Percentiles rank a stretch among this genome's conserved stretches.
Evolutionary conservation across 2,797 vertebrate genomes (phyloP).

Genomic region (Pagetopsis macropterus): DNA sequence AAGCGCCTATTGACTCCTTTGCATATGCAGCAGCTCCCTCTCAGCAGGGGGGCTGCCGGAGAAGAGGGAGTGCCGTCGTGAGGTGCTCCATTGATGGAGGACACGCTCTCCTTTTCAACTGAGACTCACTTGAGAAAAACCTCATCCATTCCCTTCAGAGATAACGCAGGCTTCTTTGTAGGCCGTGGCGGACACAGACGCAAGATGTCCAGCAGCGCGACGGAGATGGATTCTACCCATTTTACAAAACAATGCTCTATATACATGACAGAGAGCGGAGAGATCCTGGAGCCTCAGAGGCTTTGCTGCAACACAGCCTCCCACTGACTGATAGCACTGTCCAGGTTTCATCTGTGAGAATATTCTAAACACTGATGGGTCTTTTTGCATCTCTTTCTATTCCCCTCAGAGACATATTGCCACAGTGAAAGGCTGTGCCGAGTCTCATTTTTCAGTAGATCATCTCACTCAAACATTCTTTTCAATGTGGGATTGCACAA

Average conservation of each 20-base stretch:
- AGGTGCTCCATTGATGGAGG: constrained; percentile 52
- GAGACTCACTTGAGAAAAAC: constrained; percentile 54
- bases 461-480: constrained; percentile 19
- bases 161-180: constrained; percentile 55
- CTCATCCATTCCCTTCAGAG: constrained; percentile 56
- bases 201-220: constrained; percentile 46
- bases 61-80: constrained; percentile 29
- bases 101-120: constrained; percentile 44
- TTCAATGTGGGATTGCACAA: constrained; percentile 22
- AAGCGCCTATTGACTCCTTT: constrained; percentile 54
- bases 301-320: constrained; percentile 38
- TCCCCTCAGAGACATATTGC: constrained; percentile 8
- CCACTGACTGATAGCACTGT: constrained; percentile 33
- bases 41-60: constrained; percentile 41
- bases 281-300: constrained; percentile 32
- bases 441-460: constrained; percentile 16
- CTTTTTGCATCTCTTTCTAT: constrained; percentile 35
- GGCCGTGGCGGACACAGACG: constrained; percentile 19
- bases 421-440: constrained; percentile 5
- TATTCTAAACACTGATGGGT: constrained; percentile 12
- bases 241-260: constrained; percentile 51
- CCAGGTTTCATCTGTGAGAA: constrained; percentile 45
- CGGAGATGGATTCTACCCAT: constrained; percentile 50
- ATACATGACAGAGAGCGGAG: constrained; percentile 31
- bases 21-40: constrained; percentile 67